Base-by-base conservation (phyloP, 2,888 invertebrate genomes). In the Ptychoptera albimana region DNA sequence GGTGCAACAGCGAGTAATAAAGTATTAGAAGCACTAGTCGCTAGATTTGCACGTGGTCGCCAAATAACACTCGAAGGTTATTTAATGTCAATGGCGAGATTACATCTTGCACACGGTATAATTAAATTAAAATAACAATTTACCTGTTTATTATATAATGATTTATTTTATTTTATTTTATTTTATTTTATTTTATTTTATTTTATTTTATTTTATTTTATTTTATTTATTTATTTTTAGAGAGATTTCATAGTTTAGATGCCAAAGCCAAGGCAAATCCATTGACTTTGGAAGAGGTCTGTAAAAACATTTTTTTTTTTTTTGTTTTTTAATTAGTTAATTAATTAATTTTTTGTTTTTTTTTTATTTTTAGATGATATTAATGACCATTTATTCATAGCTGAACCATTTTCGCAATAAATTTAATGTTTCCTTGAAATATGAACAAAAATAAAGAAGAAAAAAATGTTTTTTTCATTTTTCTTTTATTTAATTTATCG, bases 251-350 rank as follows among this genome's bases (percentile, higher is more conserved):
- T 55, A 76, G 71, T 54, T 68, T 82, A 51, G 79, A 81, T 57
- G 72, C 76, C 35, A 79, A 79, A 66, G 70, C 77, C 67, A 80
- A 79, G 61, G 73, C 74, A 48, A 81, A 78, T 61, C 79, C 80
- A 36, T 64, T 80, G 47, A 77, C 79, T 9, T 59, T 81, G 50
- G 81, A 81, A 68, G 80, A 81, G 71, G 79, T 79, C 59, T 59
- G 11, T n/a, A n/a, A 8, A 35, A 11, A n/a, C n/a, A n/a, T n/a
- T n/a, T n/a, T n/a, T n/a, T n/a, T n/a, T n/a, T n/a, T n/a, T n/a
- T n/a, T 12, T 12, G 4, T 36, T 8, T 12, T 65, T 57, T 29
- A 39, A 23, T 36, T 36, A 43, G 8, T 45, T 29, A 5, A 12
- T 23, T 32, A 10, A 14, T 37, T 36, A n/a, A 30, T 46, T 40